Evolutionary conservation across 2,113 vertebrate species (phyloP).

Genomic region (Pseudorasbora parva): DNA sequence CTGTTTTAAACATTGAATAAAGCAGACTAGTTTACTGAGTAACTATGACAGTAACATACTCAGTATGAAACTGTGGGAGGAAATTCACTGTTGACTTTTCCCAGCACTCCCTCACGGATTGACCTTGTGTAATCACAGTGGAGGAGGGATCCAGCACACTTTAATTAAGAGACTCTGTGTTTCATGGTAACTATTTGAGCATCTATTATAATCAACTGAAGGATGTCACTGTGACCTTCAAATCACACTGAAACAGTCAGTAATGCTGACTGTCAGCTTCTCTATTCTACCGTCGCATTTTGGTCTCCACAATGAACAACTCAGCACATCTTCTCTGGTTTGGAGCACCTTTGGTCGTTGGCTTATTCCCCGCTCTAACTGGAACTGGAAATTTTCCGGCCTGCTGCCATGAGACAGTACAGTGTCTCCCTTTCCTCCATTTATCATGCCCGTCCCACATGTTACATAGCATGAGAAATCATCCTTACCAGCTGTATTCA

Average conservation of each 20-base stretch:
- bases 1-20: background rate
- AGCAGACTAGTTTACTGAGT: slow-evolving; percentile 1
- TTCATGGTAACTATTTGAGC: slow-evolving; percentile 12
- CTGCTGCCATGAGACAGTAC: background rate
- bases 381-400: background rate
- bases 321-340: background rate
- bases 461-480: background rate
- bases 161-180: slow-evolving; percentile 8
- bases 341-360: background rate
- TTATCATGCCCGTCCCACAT: background rate
- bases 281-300: background rate
- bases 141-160: background rate
- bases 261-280: background rate
- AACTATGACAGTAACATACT: background rate
- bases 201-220: background rate
- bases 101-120: slow-evolving; percentile 59
- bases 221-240: background rate
- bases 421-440: background rate
- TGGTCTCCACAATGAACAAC: background rate
- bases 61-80: slow-evolving; percentile 32
- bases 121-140: slow-evolving; percentile 58
- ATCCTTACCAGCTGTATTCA: slow-evolving; percentile 28
- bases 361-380: background rate
- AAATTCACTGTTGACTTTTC: slow-evolving; percentile 72
- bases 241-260: background rate